Evolutionary conservation across 2,113 vertebrate species (phyloP).

Genomic region (Pan paniscus): DNA sequence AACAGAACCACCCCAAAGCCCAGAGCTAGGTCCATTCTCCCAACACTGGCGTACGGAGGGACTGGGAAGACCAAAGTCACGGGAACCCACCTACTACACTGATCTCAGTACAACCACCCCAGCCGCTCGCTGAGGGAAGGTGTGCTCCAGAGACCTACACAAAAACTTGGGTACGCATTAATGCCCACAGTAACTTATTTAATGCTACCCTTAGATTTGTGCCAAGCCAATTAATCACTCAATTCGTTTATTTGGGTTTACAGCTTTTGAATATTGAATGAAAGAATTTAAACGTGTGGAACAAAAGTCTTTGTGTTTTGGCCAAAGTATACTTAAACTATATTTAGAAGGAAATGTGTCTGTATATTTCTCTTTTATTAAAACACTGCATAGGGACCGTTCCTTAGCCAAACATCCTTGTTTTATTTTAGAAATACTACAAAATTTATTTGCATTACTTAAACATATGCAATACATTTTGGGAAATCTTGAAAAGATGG

Average conservation of each 20-base stretch:
- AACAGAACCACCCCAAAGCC: neutral
- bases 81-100: accelerated
- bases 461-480: conserved; percentile 41
- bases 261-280: neutral
- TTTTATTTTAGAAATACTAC: conserved; percentile 52
- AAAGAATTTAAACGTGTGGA: conserved; percentile 3
- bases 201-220: neutral
- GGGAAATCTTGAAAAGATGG: conserved; percentile 50
- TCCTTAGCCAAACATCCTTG: neutral
- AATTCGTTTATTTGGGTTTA: neutral
- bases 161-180: neutral
- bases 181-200: neutral
- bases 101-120: accelerated
- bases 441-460: conserved; percentile 39
- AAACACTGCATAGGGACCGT: neutral
- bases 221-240: neutral
- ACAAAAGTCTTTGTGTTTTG: conserved; percentile 21
- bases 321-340: neutral
- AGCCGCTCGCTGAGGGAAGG: neutral
- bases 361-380: neutral
- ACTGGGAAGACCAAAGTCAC: neutral
- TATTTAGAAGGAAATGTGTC: conserved; percentile 45
- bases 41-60: neutral
- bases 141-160: neutral
- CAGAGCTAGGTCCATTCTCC: neutral